phyloP scores from a whole-genome alignment of 2,113 vertebrate species.

The Phaethornis superciliosus region DNA sequence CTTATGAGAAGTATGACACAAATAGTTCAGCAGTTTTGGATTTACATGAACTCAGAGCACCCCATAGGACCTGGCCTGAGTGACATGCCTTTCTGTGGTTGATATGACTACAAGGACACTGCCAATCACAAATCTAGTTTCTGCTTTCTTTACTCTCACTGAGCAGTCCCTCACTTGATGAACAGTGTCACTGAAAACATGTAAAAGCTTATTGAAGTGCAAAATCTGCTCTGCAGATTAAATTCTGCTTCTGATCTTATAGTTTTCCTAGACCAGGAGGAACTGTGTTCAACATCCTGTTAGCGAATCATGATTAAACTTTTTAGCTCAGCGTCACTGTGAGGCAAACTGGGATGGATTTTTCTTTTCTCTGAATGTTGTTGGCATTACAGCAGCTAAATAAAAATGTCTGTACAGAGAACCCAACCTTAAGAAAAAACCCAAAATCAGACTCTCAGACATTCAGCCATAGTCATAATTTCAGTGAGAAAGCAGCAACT shows the following conservation, averaged over 20 bases:
- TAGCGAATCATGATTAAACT: neutral
- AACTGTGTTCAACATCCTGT: neutral
- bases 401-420: neutral
- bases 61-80: accelerated
- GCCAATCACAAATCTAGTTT: slow-evolving; percentile 7
- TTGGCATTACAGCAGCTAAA: neutral
- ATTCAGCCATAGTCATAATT: neutral
- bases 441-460: neutral
- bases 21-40: slow-evolving; percentile 11
- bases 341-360: neutral
- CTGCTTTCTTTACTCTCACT: neutral
- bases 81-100: neutral
- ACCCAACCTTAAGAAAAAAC: neutral
- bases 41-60: neutral
- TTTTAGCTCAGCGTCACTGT: neutral
- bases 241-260: slow-evolving; percentile 13
- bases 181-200: neutral
- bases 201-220: neutral
- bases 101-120: neutral
- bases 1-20: neutral
- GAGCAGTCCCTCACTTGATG: neutral
- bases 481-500: neutral
- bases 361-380: neutral
- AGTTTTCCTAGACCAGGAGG: neutral
- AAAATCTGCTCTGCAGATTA: slow-evolving; percentile 1